Conservation (phyloP, 1,140 invertebrate species). For the Homalodisca vitripennis region DNA sequence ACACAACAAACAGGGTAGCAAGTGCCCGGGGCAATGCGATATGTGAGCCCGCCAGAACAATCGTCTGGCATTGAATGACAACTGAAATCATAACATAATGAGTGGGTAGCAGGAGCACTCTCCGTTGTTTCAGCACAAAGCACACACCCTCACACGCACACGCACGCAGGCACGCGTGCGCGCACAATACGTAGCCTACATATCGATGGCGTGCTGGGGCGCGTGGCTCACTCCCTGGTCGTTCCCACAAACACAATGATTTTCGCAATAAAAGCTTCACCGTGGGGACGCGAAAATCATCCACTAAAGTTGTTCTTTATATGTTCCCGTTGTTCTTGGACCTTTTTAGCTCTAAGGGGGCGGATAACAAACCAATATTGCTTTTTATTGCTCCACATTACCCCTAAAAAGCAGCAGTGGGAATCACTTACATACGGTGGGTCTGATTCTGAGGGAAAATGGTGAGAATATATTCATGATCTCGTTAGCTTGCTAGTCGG, state of each 20-base stretch:
- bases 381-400: too few species aligned
- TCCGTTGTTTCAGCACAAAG: not conserved
- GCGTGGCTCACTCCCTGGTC: not conserved
- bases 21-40: not conserved
- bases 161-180: too few species aligned
- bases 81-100: slow-evolving; percentile 16
- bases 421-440: too few species aligned
- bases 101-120: not conserved
- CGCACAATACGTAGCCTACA: too few species aligned
- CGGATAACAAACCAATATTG: slow-evolving; percentile 9
- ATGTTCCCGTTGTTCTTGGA: not conserved
- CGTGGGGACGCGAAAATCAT: not conserved
- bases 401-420: too few species aligned
- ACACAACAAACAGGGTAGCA: not conserved
- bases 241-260: slow-evolving; percentile 17
- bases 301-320: not conserved
- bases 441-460: too few species aligned
- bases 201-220: not conserved
- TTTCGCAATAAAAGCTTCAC: not conserved
- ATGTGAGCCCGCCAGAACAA: not conserved
- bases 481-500: too few species aligned
- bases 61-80: not conserved
- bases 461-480: too few species aligned
- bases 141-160: too few species aligned
- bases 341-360: not conserved